A percentile compares a stretch with the other conserved stretches of the same genome.
These are phyloP conservation scores for Ptychoptera albimana DNA, from an alignment of 2,888 invertebrate genomes.

Conservation along the genomic window DNA sequence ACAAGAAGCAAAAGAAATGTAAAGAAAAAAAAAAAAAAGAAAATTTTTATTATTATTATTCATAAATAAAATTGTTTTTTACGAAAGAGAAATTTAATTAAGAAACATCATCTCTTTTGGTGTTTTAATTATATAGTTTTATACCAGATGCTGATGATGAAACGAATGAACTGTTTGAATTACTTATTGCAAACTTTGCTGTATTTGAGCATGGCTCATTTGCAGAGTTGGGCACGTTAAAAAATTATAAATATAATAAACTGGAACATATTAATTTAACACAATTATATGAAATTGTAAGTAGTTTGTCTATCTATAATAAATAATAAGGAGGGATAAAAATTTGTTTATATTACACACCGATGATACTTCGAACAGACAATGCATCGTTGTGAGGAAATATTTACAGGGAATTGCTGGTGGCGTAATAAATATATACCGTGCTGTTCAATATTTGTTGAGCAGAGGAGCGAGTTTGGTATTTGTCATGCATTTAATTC, in stretches of 20 bases:
- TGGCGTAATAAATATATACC: conserved; percentile 27
- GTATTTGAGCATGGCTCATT: conserved; percentile 22
- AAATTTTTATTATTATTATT: not conserved
- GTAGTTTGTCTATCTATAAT: not conserved
- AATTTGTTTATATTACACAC: not conserved
- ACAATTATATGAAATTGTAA: conserved; percentile 13
- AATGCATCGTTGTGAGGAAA: conserved; percentile 23
- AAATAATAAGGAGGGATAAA: not conserved
- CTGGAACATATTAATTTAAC: conserved; percentile 19
- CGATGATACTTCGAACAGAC: conserved; percentile 7
- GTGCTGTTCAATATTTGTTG: conserved; percentile 30
- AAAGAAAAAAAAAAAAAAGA: not conserved
- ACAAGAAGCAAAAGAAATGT: conserved; percentile 15
- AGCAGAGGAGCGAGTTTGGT: conserved; percentile 31
- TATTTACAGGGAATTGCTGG: conserved; percentile 24
- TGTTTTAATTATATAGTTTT: conserved; percentile 11
- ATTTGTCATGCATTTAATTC: conserved; percentile 34
- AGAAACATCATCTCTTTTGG: too few relatives aligned
- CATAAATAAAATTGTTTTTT: too few relatives aligned
- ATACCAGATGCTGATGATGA: conserved; percentile 17
- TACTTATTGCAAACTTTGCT: conserved; percentile 18
- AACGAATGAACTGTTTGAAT: conserved; percentile 15
- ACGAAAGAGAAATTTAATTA: too few relatives aligned
- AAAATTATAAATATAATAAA: conserved; percentile 12
- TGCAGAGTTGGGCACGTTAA: conserved; percentile 17